Base-by-base conservation (phyloP, 2,113 vertebrate genomes). In the Telmatochromis sp. region DNA sequence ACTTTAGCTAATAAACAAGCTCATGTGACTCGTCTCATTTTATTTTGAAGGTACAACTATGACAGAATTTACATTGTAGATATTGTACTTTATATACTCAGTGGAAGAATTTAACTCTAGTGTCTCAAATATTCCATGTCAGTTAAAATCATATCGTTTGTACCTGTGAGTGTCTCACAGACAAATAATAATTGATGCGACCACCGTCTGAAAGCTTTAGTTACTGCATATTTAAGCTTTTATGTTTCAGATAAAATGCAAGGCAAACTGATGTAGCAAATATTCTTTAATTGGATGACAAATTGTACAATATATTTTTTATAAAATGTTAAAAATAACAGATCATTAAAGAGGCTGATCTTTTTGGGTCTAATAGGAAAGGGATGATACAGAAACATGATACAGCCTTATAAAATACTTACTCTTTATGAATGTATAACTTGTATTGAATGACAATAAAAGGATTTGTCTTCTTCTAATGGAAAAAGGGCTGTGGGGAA, bases 81-180 rank as follows among this genome's bases (percentile, higher is more conserved):
- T 14, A 26, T 14, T 57, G 54, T 9, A 60, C 57, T 63, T 33
- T 19, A 35, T 63, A 35, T 19, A 63, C 31, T 63, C 17, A n/a
- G 4, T 63, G 58, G 58, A 35, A 1, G 6, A 63, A 7, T 4
- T 19, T 35, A 19, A 63, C 58, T 63, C 31, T 4, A 1, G 15
- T 35, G 6, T 63, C 28, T 63, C 17, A 63, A 63, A 63, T 35
- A 63, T 63, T 63, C 9, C 58, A 33, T 63, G 5, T 63, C 58
- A 63, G 0, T 33, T 63, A 33, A 63, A 33, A 33, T 60, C 28
- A 63, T 63, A 11, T 63, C 5, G 0, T 33, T 19, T 19, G 9
- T 63, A 35, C 58, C 28, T 35, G 15, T 4, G 0, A 63, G 1
- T 63, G 58, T 63, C 58, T 63, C 28, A 19, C 58, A 63, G 2